Conservation (phyloP, 2,113 vertebrate genomes). For the Hiodon tergisus region DNA sequence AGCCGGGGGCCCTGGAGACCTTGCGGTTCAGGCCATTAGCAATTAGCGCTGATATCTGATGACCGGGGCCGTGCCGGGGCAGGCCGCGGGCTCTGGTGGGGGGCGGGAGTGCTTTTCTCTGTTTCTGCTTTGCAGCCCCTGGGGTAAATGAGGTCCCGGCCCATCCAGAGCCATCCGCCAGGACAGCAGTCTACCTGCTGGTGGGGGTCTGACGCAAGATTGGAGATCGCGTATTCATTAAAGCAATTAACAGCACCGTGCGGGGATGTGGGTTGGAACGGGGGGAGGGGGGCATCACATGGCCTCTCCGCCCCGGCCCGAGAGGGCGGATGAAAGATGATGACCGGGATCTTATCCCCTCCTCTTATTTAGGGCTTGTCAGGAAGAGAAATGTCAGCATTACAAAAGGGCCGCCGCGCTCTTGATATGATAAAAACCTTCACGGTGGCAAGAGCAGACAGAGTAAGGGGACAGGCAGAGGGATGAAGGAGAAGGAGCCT, state of each 20-base stretch:
- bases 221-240: slow-evolving; percentile 81
- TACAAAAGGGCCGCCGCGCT: slow-evolving; percentile 91
- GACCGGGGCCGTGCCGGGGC: slow-evolving; percentile 34
- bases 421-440: slow-evolving; percentile 97
- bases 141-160: slow-evolving; percentile 15
- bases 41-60: slow-evolving; percentile 62
- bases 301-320: slow-evolving; percentile 72
- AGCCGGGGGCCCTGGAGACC: background rate
- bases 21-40: slow-evolving; percentile 43
- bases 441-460: slow-evolving; percentile 55
- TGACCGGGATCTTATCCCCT: slow-evolving; percentile 94
- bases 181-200: background rate
- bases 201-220: background rate
- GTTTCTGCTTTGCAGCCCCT: slow-evolving; percentile 41
- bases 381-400: slow-evolving; percentile 98
- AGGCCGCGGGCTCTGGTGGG: slow-evolving; percentile 24
- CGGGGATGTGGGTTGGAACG: slow-evolving; percentile 57
- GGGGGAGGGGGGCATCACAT: slow-evolving; percentile 76
- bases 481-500: background rate
- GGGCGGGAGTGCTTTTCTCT: slow-evolving; percentile 59
- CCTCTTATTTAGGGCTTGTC: slow-evolving; percentile 98
- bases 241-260: slow-evolving; percentile 83
- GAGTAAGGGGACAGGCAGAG: slow-evolving; percentile 41
- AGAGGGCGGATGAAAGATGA: slow-evolving; percentile 91
- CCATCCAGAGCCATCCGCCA: background rate